A percentile compares a stretch with the other conserved stretches of the same genome.
These are phyloP conservation scores for Xylota segnis DNA, from an alignment of 2,888 invertebrate species.

Conservation along the genomic window DNA sequence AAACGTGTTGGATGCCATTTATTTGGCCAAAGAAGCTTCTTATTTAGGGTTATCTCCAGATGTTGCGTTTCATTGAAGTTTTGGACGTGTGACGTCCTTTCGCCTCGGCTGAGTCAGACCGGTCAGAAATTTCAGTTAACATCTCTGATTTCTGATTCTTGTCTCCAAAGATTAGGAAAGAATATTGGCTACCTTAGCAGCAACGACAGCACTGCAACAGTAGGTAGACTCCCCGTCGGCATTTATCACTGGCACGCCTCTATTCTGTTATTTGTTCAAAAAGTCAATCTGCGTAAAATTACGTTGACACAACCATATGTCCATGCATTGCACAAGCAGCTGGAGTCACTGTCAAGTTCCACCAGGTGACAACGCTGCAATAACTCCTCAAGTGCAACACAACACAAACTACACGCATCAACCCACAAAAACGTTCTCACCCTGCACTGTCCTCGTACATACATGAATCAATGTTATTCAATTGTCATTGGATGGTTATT, in stretches of 20 bases:
- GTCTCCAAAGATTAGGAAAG: no score
- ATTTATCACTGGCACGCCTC: neutral
- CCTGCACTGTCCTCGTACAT: neutral
- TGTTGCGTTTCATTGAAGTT: no score
- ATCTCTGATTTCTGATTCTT: no score
- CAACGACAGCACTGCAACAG: no score
- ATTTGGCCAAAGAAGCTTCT: no score
- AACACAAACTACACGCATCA: constrained; percentile 32
- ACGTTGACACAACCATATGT: neutral
- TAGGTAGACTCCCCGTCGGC: neutral
- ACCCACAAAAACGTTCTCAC: constrained; percentile 10
- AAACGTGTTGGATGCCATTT: no score
- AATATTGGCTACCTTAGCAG: no score
- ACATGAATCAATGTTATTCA: constrained; percentile 61
- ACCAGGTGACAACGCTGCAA: constrained; percentile 53
- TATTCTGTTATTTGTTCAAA: neutral
- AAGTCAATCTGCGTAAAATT: constrained; percentile 38
- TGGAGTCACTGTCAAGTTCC: constrained; percentile 35
- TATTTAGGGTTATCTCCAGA: no score
- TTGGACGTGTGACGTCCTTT: no score
- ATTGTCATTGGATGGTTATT: constrained; percentile 71
- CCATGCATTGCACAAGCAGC: constrained; percentile 33
- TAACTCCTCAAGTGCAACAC: constrained; percentile 45
- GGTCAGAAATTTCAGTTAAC: no score
- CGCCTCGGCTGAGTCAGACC: no score